Base-by-base conservation (phyloP, 2,888 invertebrate genomes). In the Nomada flava region DNA sequence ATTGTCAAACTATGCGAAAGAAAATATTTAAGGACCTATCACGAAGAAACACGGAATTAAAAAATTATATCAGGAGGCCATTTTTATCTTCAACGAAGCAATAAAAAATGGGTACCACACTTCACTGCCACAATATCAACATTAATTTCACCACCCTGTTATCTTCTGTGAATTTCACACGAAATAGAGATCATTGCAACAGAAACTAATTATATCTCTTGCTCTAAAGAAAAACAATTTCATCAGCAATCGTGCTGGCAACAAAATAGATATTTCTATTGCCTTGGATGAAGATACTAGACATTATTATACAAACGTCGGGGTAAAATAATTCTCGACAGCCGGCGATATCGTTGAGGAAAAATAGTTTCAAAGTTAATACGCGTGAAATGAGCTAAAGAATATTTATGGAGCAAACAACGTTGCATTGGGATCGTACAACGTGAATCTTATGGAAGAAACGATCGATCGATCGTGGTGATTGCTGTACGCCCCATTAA, bases 381-480 rank as follows among this genome's bases (percentile, higher is more conserved):
- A 52, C 44, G 69, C 72, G 77, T 77, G 76, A 85, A 83, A 83
- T 44, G 60, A 57, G 50, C 18, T 42, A 42, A 79, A 29, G n/a
- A 63, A 71, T 60, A 29, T 55, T 57, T 26, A 10, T 29, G 42
- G 53, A 29, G 57, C 55, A 76, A 67, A 20, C 44, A 74, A 50
- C 55, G 11, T 11, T 55, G 42, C 53, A 57, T 20, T 50, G 52
- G 68, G 65, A 83, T 73, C 67, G 55, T 75, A 63, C 71, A 77
- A 59, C 64, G 68, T 69, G 68, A 59, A 82, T 82, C 55, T 64
- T 78, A 64, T 3, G 62, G 36, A 20, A 75, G 59, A 47, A 73
- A 76, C 63, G 69, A 82, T 72, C 72, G 44, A 60, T 18, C n/a
- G 36, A 82, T 62, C 55, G 26, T n/a, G 47, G 42, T 29, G 70